Percentiles rank a stretch among this genome's conserved stretches.
These are phyloP conservation scores for Meteorus cinctellus DNA, from an alignment of 2,888 invertebrate species.

Conservation along the genomic window DNA sequence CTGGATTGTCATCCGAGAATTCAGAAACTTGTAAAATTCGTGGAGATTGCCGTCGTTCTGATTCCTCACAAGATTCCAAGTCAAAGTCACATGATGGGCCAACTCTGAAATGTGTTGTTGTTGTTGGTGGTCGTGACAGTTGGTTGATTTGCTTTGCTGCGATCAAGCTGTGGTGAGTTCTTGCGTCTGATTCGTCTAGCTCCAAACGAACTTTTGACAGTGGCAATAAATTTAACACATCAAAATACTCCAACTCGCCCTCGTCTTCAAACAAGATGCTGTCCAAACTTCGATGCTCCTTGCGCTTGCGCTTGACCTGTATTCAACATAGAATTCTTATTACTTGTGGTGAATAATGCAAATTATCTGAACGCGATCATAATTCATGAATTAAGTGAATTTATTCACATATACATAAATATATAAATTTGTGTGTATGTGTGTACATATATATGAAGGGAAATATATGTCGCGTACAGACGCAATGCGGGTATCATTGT, in stretches of 20 bases:
- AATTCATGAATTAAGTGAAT: neutral
- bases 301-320: slow-evolving; percentile 71
- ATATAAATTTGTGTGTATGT: neutral
- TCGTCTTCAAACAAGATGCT: slow-evolving; percentile 70
- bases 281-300: slow-evolving; percentile 70
- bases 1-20: slow-evolving; percentile 42
- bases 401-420: neutral
- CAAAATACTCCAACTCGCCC: slow-evolving; percentile 69
- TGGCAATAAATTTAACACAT: slow-evolving; percentile 69
- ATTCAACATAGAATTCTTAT: slow-evolving; percentile 29
- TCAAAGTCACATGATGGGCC: slow-evolving; percentile 43
- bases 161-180: slow-evolving; percentile 41
- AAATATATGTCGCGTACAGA: neutral
- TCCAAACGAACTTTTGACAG: slow-evolving; percentile 69
- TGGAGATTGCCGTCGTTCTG: slow-evolving; percentile 43
- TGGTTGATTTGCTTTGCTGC: slow-evolving; percentile 32
- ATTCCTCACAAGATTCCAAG: slow-evolving; percentile 42
- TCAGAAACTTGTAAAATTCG: slow-evolving; percentile 40
- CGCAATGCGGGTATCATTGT: neutral
- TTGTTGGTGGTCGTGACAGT: slow-evolving; percentile 20
- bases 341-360: neutral
- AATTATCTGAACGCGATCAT: neutral
- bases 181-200: slow-evolving; percentile 60
- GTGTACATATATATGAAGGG: neutral
- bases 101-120: slow-evolving; percentile 32